A percentile compares a stretch with the other conserved stretches of the same genome.
These are phyloP conservation scores for Pollenia angustigena DNA, from an alignment of 2,888 invertebrate species.

Conservation along the genomic window DNA sequence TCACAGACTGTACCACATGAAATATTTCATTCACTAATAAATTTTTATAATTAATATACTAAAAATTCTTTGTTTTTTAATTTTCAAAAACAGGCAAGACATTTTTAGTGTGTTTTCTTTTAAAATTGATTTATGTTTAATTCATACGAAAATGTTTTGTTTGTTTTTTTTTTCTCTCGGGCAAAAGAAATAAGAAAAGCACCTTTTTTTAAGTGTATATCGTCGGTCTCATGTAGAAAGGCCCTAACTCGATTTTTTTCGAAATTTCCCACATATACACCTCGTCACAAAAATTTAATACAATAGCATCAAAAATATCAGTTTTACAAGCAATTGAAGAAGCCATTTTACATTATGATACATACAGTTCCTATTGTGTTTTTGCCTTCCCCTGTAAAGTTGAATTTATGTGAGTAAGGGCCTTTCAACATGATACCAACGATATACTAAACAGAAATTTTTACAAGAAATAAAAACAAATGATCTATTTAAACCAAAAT, in stretches of 20 bases:
- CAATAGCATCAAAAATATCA: too few relatives aligned
- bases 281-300: too few relatives aligned
- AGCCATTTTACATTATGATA: too few relatives aligned
- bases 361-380: too few relatives aligned
- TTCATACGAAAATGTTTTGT: background rate
- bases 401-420: too few relatives aligned
- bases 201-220: background rate
- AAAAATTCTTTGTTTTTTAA: background rate
- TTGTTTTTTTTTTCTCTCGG: background rate
- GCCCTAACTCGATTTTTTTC: too few relatives aligned
- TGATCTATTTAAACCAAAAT: background rate
- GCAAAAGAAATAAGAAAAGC: background rate
- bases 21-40: constrained; percentile 51
- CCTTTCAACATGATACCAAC: too few relatives aligned
- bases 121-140: constrained; percentile 45
- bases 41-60: constrained; percentile 46
- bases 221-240: too few relatives aligned
- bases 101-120: background rate
- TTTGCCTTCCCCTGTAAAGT: too few relatives aligned
- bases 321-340: too few relatives aligned
- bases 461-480: background rate
- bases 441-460: background rate
- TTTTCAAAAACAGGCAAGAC: background rate
- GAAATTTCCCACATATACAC: too few relatives aligned
- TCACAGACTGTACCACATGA: constrained; percentile 4